Base-by-base conservation (phyloP, 2,797 vertebrate genomes). In the Amblyopsis hoosieri region DNA sequence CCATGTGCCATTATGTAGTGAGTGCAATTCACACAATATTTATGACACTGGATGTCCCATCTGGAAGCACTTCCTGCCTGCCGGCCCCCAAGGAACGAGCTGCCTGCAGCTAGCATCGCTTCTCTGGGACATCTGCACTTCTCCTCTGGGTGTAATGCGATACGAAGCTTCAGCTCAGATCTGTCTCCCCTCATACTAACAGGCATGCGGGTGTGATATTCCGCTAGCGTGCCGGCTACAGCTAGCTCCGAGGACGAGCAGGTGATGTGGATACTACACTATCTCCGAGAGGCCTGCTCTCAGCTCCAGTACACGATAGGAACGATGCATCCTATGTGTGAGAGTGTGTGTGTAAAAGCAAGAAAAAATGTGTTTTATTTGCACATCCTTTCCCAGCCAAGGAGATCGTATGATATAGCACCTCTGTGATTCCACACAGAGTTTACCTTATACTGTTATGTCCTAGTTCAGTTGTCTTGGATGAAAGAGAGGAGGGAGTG, bases 11-110 rank as follows among this genome's bases (percentile, higher is more conserved):
- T 83, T 85, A 76, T 74, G 37, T 42, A 71, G 71, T 67, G 72
- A 78, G 61, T 58, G 67, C 72, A 81, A 81, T 87, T 85, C 84
- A 79, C 78, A 79, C 72, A 74, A 75, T 86, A 90, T 91, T 89
- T 89, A 90, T 87, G 79, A 89, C 68, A 73, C 82, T 84, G 87
- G 85, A 90, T 83, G 85, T 82, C 81, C 85, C 89, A 91, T 87
- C 86, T 90, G 89, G 84, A 80, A 75, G 46, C 56, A 72, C 78
- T 90, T 90, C 87, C 85, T 73, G 71, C 77, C 78, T 58, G 73
- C 78, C 45, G 58, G 4, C 4, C 69, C n/a, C 66, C 54, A 66
- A 78, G 85, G 71, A 86, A 4, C 48, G 53, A 62, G 60, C 79
- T 55, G 70, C 13, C 62, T 72, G 71, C 62, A 76, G 76, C 73